These are phyloP conservation scores for Drosophila willistoni DNA, from an alignment of 1,140 invertebrate species.

Conservation along the genomic window DNA sequence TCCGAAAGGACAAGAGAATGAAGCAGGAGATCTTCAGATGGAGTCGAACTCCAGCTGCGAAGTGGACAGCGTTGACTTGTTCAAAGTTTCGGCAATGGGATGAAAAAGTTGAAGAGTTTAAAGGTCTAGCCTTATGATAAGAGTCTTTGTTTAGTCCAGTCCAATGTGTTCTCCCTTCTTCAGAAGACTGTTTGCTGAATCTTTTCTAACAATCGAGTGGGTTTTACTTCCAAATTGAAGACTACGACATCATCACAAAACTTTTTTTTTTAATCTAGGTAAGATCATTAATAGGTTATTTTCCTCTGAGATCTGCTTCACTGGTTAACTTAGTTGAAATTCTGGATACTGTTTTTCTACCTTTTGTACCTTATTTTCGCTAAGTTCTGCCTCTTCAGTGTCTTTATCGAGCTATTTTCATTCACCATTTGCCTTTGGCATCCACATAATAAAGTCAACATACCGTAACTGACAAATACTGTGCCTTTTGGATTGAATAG, in stretches of 20 bases:
- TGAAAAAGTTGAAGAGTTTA: conserved; percentile 9
- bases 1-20: conserved; percentile 30
- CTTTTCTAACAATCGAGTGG: background rate
- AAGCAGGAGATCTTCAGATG: conserved; percentile 24
- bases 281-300: conserved; percentile 17
- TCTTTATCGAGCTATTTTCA: conserved; percentile 24
- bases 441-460: conserved; percentile 53
- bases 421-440: conserved; percentile 20
- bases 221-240: too few relatives aligned
- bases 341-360: background rate
- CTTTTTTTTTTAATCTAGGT: too few relatives aligned
- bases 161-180: conserved; percentile 45
- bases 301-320: background rate
- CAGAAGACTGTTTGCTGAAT: background rate
- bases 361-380: background rate
- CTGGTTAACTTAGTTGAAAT: too few relatives aligned
- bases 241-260: too few relatives aligned
- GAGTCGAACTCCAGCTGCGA: conserved; percentile 41
- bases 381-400: background rate
- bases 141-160: background rate
- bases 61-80: conserved; percentile 29
- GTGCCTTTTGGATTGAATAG: conserved; percentile 46
- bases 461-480: conserved; percentile 55
- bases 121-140: conserved; percentile 21
- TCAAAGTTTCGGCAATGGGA: conserved; percentile 46